Percentiles rank a stretch among this genome's conserved stretches.
These are phyloP conservation scores for Phengaris arion DNA, from an alignment of 2,888 invertebrate species.

Conservation along the genomic window DNA sequence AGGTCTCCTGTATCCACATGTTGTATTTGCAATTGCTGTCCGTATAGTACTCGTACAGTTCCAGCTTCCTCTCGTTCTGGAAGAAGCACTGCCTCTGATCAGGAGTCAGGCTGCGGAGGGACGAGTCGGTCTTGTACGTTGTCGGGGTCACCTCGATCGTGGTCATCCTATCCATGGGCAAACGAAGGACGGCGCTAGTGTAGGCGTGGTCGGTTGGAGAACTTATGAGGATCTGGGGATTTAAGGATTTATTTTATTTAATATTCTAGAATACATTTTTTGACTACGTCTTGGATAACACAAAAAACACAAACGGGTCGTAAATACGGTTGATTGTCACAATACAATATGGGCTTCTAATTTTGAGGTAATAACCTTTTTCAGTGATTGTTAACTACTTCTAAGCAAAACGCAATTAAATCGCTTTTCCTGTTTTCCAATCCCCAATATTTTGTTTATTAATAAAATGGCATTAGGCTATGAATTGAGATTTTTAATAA, in stretches of 20 bases:
- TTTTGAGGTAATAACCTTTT: too few species aligned
- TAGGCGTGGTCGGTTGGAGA: constrained; percentile 71
- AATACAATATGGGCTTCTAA: too few species aligned
- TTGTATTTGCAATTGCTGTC: constrained; percentile 78
- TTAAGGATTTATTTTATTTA: neutral
- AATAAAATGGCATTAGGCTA: too few species aligned
- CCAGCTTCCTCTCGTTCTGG: constrained; percentile 62
- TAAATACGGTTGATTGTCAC: too few species aligned
- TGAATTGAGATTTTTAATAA: too few species aligned
- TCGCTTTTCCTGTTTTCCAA: too few species aligned
- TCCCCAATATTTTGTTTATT: too few species aligned
- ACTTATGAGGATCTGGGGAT: constrained; percentile 58
- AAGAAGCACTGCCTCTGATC: constrained; percentile 68
- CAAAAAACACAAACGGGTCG: too few species aligned
- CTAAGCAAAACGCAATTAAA: too few species aligned
- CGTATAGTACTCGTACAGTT: constrained; percentile 71
- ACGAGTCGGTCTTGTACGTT: constrained; percentile 64
- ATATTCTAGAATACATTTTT: too few species aligned
- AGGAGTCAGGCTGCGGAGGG: constrained; percentile 54
- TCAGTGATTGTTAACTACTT: too few species aligned
- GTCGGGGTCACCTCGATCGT: constrained; percentile 68
- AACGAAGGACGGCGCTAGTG: constrained; percentile 64
- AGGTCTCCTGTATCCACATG: constrained; percentile 67
- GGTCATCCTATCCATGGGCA: constrained; percentile 71
- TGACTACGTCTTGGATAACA: too few species aligned